Evolutionary conservation across 2,113 vertebrate genomes (phyloP).

Genomic region (Rhinopomastus cyanomelas): DNA sequence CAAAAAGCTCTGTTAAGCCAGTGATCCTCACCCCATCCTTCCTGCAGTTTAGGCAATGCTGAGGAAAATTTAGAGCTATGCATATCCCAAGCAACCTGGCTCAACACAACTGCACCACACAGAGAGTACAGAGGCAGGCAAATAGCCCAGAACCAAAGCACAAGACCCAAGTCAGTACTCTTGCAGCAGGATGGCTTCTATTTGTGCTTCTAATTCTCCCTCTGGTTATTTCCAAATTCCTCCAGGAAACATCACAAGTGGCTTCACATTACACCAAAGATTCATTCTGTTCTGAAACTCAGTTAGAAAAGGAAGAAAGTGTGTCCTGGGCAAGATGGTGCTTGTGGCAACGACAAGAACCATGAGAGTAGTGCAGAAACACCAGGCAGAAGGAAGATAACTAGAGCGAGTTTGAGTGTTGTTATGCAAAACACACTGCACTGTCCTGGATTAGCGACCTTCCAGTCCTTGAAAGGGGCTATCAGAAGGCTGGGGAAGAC

Average conservation of each 20-base stretch:
- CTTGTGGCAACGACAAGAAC: neutral
- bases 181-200: neutral
- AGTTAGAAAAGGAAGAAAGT: neutral
- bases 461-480: too few species aligned
- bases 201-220: neutral
- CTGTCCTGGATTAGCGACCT: neutral
- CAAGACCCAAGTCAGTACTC: accelerated
- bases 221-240: neutral
- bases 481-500: too few species aligned
- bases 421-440: neutral
- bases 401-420: neutral
- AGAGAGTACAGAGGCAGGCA: neutral
- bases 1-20: neutral
- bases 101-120: neutral
- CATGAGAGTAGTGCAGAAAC: neutral
- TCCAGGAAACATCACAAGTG: neutral
- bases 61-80: neutral
- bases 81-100: neutral
- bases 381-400: neutral
- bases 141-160: neutral
- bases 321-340: neutral
- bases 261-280: neutral
- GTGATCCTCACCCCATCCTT: neutral
- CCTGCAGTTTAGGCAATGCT: neutral
- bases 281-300: neutral